Evolutionary conservation across 2,888 invertebrate species (phyloP).

Genomic region (Hydroisotoma schaefferi): DNA sequence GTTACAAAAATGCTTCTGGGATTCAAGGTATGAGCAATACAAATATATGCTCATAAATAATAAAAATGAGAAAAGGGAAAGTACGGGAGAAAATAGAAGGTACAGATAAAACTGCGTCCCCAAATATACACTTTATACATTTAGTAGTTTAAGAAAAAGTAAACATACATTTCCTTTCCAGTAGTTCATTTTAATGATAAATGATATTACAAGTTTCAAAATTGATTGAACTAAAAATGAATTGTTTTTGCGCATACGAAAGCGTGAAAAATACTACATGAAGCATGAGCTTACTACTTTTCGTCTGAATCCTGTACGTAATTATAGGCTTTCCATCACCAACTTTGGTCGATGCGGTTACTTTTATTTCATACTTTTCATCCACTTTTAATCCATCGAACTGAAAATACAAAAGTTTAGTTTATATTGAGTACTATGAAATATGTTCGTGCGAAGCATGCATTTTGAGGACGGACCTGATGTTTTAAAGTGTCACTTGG

Average conservation of each 20-base stretch:
- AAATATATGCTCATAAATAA: no score
- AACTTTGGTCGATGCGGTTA: slow-evolving; percentile 53
- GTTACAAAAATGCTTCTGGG: no score
- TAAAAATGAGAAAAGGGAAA: no score
- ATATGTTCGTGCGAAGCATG: slow-evolving; percentile 7
- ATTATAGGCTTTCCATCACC: slow-evolving; percentile 51
- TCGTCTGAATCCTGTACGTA: slow-evolving; percentile 28
- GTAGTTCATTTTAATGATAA: neutral
- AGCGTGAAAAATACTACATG: neutral
- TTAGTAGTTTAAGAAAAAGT: no score
- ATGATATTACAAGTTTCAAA: no score
- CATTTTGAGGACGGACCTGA: slow-evolving; percentile 22
- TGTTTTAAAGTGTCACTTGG: slow-evolving; percentile 32
- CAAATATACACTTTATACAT: no score
- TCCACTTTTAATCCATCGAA: slow-evolving; percentile 51
- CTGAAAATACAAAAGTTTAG: slow-evolving; percentile 18
- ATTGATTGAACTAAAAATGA: no score
- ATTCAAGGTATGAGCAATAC: no score
- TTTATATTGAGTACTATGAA: slow-evolving; percentile 8
- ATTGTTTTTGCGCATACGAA: neutral
- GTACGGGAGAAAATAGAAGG: no score
- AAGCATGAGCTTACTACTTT: slow-evolving; percentile 40
- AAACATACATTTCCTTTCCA: neutral
- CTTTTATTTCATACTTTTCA: slow-evolving; percentile 54
- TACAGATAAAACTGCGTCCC: no score